Percentiles rank a stretch among this genome's conserved stretches.
phyloP scores from a whole-genome alignment of 2,113 vertebrate genomes.

The Datnioides undecimradiatus region DNA sequence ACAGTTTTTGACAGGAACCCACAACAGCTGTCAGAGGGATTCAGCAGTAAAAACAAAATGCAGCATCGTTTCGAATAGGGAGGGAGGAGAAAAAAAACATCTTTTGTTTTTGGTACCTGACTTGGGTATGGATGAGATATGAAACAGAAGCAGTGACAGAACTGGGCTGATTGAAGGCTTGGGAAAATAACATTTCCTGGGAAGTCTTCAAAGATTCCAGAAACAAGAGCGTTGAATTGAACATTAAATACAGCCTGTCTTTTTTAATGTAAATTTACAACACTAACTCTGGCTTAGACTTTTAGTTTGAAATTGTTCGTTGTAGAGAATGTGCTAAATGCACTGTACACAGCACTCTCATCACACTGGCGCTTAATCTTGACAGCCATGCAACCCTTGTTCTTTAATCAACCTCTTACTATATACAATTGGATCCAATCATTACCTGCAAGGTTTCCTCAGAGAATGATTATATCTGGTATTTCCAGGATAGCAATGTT shows the following conservation, averaged over 20 bases:
- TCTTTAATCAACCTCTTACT: background rate
- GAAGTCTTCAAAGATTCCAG: conserved; percentile 59
- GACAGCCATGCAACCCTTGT: background rate
- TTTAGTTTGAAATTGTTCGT: background rate
- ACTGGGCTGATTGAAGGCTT: conserved; percentile 77
- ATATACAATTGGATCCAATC: background rate
- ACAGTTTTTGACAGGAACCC: conserved; percentile 76
- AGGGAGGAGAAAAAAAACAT: conserved; percentile 25
- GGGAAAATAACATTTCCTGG: conserved; percentile 70
- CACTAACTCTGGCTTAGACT: background rate
- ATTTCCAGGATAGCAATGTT: background rate
- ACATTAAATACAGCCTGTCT: conserved; percentile 43
- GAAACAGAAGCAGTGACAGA: conserved; percentile 72
- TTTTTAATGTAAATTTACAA: conserved; percentile 14
- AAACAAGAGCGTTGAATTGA: conserved; percentile 46
- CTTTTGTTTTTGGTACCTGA: conserved; percentile 73
- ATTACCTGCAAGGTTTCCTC: background rate
- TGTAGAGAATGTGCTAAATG: background rate
- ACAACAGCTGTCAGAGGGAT: conserved; percentile 77
- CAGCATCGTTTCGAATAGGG: conserved; percentile 56
- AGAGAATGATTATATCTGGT: background rate
- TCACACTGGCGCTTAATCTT: background rate
- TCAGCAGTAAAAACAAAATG: conserved; percentile 73
- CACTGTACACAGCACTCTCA: background rate
- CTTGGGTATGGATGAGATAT: conserved; percentile 66